phyloP scores from a whole-genome alignment of 2,113 vertebrate species.

The Myxocyprinus asiaticus region DNA sequence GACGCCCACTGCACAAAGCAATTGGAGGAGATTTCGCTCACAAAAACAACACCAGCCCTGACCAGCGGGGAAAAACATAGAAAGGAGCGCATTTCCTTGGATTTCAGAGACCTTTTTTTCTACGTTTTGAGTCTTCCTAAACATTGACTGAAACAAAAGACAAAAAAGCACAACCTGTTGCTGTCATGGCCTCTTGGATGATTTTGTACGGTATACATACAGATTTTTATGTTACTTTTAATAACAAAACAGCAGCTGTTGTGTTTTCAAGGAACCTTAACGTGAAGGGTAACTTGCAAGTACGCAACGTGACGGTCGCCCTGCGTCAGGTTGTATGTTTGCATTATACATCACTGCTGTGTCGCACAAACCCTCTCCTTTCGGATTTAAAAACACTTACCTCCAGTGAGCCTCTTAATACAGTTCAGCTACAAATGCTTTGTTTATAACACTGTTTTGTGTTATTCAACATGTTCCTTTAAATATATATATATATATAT shows the following conservation, averaged over 20 bases:
- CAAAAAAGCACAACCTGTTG: constrained; percentile 63
- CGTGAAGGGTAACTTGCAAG: constrained; percentile 51
- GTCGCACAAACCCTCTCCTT: constrained; percentile 7
- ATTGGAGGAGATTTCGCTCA: constrained; percentile 31
- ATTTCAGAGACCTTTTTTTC: constrained; percentile 72
- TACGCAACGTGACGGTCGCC: constrained; percentile 24
- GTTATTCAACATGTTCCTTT: neutral
- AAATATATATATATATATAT: too few species aligned
- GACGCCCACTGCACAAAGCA: constrained; percentile 14
- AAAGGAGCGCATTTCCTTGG: constrained; percentile 38
- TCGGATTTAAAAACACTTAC: constrained; percentile 30
- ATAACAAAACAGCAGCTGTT: constrained; percentile 65
- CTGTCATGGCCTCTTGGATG: constrained; percentile 69
- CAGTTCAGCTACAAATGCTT: neutral
- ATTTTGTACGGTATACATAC: constrained; percentile 81
- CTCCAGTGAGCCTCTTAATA: constrained; percentile 16
- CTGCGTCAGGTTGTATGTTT: neutral
- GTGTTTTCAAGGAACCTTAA: constrained; percentile 11
- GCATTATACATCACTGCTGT: constrained; percentile 20
- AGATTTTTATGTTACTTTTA: constrained; percentile 84
- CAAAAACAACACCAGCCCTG: constrained; percentile 45
- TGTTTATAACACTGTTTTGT: too few species aligned
- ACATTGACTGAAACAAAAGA: constrained; percentile 68
- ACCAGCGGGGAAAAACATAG: neutral
- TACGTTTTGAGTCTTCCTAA: constrained; percentile 86